Conservation (phyloP, 1,140 invertebrate genomes). For the Paraescarpia echinospica region DNA sequence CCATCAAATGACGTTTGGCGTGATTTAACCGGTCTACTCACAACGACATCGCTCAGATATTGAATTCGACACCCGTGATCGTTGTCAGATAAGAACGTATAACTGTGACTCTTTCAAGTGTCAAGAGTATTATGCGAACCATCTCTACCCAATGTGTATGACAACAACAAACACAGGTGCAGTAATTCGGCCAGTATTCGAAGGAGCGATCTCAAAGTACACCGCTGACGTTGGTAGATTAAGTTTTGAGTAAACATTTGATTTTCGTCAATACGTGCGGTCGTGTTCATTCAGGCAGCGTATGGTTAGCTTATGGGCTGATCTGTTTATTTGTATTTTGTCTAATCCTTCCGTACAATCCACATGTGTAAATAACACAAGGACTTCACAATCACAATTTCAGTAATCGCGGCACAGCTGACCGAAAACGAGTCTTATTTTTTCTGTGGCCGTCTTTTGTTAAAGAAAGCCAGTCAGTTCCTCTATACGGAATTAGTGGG, state of each 20-base stretch:
- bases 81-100: background rate
- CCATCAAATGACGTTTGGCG: background rate
- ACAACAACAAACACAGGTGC: background rate
- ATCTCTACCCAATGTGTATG: background rate
- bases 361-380: background rate
- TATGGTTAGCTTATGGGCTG: background rate
- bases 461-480: too few relatives aligned
- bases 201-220: background rate
- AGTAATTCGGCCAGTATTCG: background rate
- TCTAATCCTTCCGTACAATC: background rate
- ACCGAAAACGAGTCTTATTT: too few relatives aligned
- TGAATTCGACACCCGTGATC: background rate
- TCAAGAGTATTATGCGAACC: background rate
- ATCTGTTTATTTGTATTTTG: background rate
- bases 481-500: too few relatives aligned
- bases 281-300: background rate
- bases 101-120: background rate
- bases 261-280: background rate
- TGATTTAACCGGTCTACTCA: background rate
- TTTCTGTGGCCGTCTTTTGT: too few relatives aligned
- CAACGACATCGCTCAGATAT: background rate
- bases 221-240: background rate
- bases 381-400: too few relatives aligned
- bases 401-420: too few relatives aligned
- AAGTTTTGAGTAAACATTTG: background rate